Evolutionary conservation across 2,113 vertebrate species (phyloP).

Genomic region (Oncorhynchus keta): DNA sequence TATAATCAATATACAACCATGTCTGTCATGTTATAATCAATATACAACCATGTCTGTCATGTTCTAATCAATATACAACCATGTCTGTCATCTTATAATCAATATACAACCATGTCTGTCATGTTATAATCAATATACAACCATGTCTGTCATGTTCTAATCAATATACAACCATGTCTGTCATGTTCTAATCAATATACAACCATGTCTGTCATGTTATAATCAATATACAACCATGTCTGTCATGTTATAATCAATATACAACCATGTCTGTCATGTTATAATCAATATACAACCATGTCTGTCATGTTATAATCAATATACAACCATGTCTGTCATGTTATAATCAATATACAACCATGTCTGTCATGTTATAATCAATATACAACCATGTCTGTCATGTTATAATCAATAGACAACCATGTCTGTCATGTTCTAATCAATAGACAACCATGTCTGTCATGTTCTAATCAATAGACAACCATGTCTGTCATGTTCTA

Average conservation of each 20-base stretch:
- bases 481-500: not conserved
- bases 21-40: too few species aligned
- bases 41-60: too few species aligned
- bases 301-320: not conserved
- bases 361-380: too few species aligned
- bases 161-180: too few species aligned
- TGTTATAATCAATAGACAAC: rapidly evolving
- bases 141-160: not conserved
- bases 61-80: not conserved
- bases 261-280: too few species aligned
- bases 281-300: not conserved
- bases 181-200: not conserved
- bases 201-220: not conserved
- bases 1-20: not conserved
- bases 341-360: not conserved
- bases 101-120: too few species aligned
- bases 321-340: too few species aligned
- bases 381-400: not conserved
- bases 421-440: not conserved
- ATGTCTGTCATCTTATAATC: too few species aligned
- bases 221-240: not conserved
- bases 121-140: not conserved
- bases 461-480: rapidly evolving
- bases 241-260: not conserved
- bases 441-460: rapidly evolving